phyloP scores from a whole-genome alignment of 2,113 vertebrate species.

The Piliocolobus tephrosceles region DNA sequence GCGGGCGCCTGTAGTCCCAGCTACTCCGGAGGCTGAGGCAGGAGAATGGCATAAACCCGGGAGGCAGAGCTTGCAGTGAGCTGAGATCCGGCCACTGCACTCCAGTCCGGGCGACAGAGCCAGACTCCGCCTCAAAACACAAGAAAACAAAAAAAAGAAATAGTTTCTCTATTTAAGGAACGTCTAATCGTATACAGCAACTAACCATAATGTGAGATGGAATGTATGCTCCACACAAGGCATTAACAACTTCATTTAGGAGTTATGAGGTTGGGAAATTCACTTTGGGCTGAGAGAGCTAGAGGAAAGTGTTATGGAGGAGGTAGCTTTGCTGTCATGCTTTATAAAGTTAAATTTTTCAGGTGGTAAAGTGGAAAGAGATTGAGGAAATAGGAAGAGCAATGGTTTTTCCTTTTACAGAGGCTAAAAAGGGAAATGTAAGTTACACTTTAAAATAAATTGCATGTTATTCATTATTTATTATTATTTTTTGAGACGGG shows the following conservation, averaged over 20 bases:
- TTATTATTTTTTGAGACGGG: background rate
- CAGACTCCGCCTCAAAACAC: too few species aligned
- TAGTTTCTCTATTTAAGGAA: background rate
- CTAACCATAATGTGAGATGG: background rate
- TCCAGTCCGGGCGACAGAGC: too few species aligned
- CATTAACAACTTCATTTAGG: background rate
- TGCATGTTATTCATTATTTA: background rate
- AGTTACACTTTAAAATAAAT: background rate
- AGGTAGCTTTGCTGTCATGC: background rate
- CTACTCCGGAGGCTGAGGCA: too few species aligned
- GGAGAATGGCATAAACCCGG: too few species aligned
- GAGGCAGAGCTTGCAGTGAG: too few species aligned
- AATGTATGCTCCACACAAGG: background rate
- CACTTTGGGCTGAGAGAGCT: background rate
- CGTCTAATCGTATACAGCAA: background rate
- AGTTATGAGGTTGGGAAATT: background rate
- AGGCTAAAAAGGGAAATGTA: conserved; percentile 21
- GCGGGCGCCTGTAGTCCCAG: too few species aligned
- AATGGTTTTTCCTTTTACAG: background rate
- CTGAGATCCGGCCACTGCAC: too few species aligned
- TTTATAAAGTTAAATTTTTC: conserved; percentile 23
- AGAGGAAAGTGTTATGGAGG: background rate
- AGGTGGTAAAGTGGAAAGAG: background rate
- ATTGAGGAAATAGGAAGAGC: background rate
- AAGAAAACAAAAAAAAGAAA: too few species aligned